Base-by-base conservation (phyloP, 2,888 invertebrate genomes). In the Hydraecia micacea region DNA sequence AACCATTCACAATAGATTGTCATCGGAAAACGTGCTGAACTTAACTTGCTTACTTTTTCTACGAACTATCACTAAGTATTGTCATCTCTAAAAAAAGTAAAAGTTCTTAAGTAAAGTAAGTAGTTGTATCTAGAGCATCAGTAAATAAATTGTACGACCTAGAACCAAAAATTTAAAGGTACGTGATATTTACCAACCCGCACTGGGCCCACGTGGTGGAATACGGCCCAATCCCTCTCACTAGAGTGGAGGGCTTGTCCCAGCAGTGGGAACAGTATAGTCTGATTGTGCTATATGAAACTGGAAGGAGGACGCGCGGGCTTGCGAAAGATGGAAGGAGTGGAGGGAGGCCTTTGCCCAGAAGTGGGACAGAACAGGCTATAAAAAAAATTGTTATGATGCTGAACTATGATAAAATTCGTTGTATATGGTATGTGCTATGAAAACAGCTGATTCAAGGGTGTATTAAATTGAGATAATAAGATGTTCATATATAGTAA, bases 1-100 rank as follows among this genome's bases (percentile, higher is more conserved):
- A 82, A 75, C 74, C n/a, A 73, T 55, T 75, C 49, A 81, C 81
- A 82, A 86, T 86, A 76, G 79, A 79, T 60, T 77, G 66, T 15
- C 65, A 66, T 52, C 36, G 25, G 76, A 39, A 68, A 77, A 65
- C 62, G 66, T 39, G 21, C n/a, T 18, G 13, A 42, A 72, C 60
- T 70, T 69, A 73, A 42, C 46, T 46, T 13, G 63, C n/a, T 77
- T 76, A 66, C 28, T 77, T 81, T 76, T 85, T 85, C 18, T 36
- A 5, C 36, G 18, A 75, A 84, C 81, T 74, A 66, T 79, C 70
- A 72, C 80, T 66, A n/a, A n/a, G 68, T 4, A 60, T 36, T 32
- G n/a, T 73, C 58, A 21, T 36, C n/a, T 62, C 21, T 11, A 66
- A 60, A 28, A 73, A 82, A 84, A 86, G 83, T 75, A 79, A 83